Conservation (phyloP, 1,140 invertebrate species). For the Ephestia elutella region DNA sequence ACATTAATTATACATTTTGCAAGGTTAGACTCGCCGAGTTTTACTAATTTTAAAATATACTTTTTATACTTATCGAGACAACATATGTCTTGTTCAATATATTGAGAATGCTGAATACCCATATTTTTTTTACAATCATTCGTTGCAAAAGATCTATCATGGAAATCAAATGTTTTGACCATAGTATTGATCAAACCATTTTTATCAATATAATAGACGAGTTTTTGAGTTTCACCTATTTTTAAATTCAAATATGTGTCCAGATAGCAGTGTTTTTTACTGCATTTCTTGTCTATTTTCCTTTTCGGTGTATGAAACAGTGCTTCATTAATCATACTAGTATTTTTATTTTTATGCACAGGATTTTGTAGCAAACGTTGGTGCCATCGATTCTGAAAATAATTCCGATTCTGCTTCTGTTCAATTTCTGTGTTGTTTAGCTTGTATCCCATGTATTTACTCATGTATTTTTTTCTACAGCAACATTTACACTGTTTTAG, state of each 20-base stretch:
- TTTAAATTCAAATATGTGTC: not conserved
- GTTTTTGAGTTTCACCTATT: not conserved
- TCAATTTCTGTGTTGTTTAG: not conserved
- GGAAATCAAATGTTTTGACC: not conserved
- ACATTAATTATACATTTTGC: not conserved
- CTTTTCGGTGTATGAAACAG: not conserved
- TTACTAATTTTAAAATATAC: not conserved
- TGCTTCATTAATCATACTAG: not conserved
- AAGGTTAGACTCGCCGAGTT: not conserved
- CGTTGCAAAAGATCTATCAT: not conserved
- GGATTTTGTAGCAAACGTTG: not conserved
- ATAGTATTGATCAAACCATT: not conserved
- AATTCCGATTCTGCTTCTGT: not conserved
- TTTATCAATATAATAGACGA: not conserved
- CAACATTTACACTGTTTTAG: constrained; percentile 24
- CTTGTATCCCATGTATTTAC: not conserved
- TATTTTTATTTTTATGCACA: not conserved
- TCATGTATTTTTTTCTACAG: constrained; percentile 12
- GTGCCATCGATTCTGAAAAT: not conserved
- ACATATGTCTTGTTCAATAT: not conserved
- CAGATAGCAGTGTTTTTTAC: not conserved
- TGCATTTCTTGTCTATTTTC: not conserved
- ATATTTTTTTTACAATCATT: not conserved
- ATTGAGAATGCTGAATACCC: not conserved
- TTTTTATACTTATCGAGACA: not conserved